These are phyloP conservation scores for Thunnus albacares DNA, from an alignment of 2,797 vertebrate genomes.

Conservation along the genomic window DNA sequence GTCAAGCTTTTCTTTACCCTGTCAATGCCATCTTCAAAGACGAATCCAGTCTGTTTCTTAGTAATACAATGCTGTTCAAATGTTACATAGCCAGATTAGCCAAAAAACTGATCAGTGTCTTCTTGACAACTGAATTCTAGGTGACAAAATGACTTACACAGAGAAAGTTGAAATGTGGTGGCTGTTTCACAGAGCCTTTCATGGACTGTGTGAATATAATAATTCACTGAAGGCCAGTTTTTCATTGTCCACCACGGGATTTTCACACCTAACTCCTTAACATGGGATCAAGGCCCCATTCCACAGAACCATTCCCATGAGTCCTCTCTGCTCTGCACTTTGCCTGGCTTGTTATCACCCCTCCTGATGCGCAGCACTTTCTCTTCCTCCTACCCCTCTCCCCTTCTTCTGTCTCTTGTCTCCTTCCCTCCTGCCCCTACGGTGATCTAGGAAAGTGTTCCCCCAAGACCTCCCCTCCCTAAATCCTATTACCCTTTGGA, in stretches of 20 bases:
- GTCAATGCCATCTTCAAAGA: not conserved
- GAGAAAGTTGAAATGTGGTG: not conserved
- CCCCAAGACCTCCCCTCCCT: constrained; percentile 95
- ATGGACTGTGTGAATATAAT: not conserved
- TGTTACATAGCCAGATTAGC: not conserved
- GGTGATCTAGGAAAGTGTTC: constrained; percentile 91
- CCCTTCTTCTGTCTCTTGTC: constrained; percentile 18
- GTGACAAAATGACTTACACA: not conserved
- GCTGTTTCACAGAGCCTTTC: not conserved
- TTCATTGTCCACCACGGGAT: not conserved
- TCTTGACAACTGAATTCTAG: not conserved
- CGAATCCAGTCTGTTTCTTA: not conserved
- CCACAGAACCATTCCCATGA: constrained; percentile 60
- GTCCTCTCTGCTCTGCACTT: constrained; percentile 67
- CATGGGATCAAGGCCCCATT: constrained; percentile 41
- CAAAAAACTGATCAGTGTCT: not conserved
- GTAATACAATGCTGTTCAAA: not conserved
- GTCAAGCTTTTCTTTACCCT: not conserved
- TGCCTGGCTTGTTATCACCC: constrained; percentile 72
- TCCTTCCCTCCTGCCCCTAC: constrained; percentile 19
- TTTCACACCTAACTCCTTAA: constrained; percentile 5
- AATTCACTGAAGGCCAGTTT: not conserved
- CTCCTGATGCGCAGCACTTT: constrained; percentile 74
- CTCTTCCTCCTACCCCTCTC: constrained; percentile 51
- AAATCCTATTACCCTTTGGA: constrained; percentile 96